Conservation (phyloP, 1,140 invertebrate species). For the Octopus bimaculoides region DNA sequence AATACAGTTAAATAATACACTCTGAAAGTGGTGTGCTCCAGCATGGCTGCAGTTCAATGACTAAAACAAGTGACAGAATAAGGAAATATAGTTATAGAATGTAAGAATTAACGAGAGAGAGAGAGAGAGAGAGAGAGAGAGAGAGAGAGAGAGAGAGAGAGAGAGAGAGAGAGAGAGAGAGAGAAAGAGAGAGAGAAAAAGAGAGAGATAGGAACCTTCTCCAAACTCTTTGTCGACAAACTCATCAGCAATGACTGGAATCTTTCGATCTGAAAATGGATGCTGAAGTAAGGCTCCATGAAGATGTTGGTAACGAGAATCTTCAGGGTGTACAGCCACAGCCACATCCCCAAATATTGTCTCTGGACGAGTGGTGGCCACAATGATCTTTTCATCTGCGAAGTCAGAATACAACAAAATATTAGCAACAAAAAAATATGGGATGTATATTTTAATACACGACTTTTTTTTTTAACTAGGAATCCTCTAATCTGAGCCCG, state of each 20-base stretch:
- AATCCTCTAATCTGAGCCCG: not conserved
- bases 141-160: no score
- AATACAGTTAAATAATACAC: no score
- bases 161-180: not conserved
- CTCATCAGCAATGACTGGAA: conserved; percentile 86
- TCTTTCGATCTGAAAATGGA: conserved; percentile 64
- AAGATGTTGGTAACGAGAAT: conserved; percentile 66
- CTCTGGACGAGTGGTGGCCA: conserved; percentile 95
- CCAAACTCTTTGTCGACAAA: conserved; percentile 93
- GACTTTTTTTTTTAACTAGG: not conserved
- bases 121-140: no score
- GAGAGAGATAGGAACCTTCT: conserved; percentile 58
- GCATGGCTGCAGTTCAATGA: no score
- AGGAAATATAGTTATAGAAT: no score
- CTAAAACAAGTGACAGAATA: no score
- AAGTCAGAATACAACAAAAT: conserved; percentile 18
- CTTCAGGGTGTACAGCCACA: conserved; percentile 92
- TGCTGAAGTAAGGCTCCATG: conserved; percentile 73
- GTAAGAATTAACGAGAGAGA: no score
- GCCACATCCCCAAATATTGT: conserved; percentile 98
- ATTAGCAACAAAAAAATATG: not conserved
- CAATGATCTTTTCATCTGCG: conserved; percentile 75
- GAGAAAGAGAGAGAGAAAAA: not conserved
- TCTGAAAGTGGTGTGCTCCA: no score
- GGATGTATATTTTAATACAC: not conserved